These are phyloP conservation scores for Aquatica leii DNA, from an alignment of 2,888 invertebrate species.

Conservation along the genomic window DNA sequence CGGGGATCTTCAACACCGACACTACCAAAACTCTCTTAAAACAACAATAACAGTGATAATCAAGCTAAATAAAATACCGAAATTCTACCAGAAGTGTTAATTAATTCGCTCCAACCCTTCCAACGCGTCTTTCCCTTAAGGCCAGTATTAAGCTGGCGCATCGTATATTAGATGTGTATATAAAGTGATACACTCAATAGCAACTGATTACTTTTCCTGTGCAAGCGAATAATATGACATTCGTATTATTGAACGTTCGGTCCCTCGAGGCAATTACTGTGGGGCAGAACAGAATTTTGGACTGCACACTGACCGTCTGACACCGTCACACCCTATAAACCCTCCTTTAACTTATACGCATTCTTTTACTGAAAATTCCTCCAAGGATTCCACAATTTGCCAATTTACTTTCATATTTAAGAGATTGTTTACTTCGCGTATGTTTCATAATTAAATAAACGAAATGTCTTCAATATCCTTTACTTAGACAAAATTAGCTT, in stretches of 20 bases:
- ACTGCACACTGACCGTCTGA: slow-evolving; percentile 31
- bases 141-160: slow-evolving; percentile 6
- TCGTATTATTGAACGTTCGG: slow-evolving; percentile 25
- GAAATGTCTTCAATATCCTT: too few species aligned
- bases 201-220: slow-evolving; percentile 32
- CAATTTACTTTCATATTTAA: too few species aligned
- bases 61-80: background rate
- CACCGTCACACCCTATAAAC: slow-evolving; percentile 16
- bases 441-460: too few species aligned
- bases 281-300: slow-evolving; percentile 19
- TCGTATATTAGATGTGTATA: slow-evolving; percentile 12
- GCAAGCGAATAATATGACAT: slow-evolving; percentile 28
- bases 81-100: slow-evolving; percentile 1
- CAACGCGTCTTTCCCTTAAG: too few species aligned
- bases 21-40: slow-evolving; percentile 7
- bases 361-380: slow-evolving; percentile 20
- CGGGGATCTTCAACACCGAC: slow-evolving; percentile 17
- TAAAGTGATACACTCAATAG: slow-evolving; percentile 25
- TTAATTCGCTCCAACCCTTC: slow-evolving; percentile 8
- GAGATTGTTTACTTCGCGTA: too few species aligned
- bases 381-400: background rate
- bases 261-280: slow-evolving; percentile 32
- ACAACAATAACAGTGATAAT: too few species aligned
- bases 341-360: slow-evolving; percentile 19
- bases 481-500: too few species aligned